Evolutionary conservation across 2,113 vertebrate genomes (phyloP).

Genomic region (Lampris incognitus): DNA sequence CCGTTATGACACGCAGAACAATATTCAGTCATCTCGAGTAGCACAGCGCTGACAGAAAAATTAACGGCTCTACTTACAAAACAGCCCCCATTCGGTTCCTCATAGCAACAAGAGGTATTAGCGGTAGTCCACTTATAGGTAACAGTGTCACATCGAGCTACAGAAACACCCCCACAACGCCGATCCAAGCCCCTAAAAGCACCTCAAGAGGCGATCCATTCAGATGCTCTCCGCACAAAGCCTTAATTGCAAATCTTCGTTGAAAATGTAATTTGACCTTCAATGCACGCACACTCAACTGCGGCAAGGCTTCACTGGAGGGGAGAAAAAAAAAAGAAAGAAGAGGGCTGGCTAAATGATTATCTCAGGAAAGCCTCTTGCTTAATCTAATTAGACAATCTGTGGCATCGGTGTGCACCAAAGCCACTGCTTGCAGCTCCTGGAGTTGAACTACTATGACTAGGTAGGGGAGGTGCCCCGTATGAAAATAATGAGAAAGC

Average conservation of each 20-base stretch:
- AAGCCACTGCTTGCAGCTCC: slow-evolving; percentile 6
- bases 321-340: slow-evolving; percentile 52
- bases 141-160: slow-evolving; percentile 55
- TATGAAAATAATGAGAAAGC: background rate
- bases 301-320: slow-evolving; percentile 74
- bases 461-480: slow-evolving; percentile 2
- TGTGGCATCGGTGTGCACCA: slow-evolving; percentile 75
- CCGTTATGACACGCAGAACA: no score
- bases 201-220: background rate
- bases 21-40: no score
- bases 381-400: slow-evolving; percentile 92
- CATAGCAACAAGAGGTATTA: slow-evolving; percentile 71
- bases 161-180: slow-evolving; percentile 65
- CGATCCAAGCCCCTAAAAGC: slow-evolving; percentile 25
- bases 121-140: slow-evolving; percentile 53
- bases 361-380: slow-evolving; percentile 89
- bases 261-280: slow-evolving; percentile 81
- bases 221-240: slow-evolving; percentile 30
- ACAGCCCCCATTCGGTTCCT: slow-evolving; percentile 67
- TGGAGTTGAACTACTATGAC: slow-evolving; percentile 9
- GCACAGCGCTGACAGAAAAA: background rate
- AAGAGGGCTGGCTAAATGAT: slow-evolving; percentile 86
- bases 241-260: slow-evolving; percentile 51
- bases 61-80: slow-evolving; percentile 71
- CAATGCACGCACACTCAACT: slow-evolving; percentile 74